A percentile compares a stretch with the other conserved stretches of the same genome.
Evolutionary conservation across 2,113 vertebrate species (phyloP).

Genomic region (Stictonetta naevosa): DNA sequence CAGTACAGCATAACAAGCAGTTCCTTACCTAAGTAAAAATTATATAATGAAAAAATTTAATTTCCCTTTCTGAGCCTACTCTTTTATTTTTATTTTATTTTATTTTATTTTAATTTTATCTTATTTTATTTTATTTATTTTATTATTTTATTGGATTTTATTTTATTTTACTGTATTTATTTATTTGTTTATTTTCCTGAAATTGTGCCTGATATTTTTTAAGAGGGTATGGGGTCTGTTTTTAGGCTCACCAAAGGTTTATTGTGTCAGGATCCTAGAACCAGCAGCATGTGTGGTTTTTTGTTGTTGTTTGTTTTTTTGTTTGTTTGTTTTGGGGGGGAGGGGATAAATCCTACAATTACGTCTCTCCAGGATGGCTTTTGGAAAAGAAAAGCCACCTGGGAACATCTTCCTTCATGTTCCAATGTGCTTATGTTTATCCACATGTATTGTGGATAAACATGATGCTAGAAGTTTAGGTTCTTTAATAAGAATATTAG

Average conservation of each 20-base stretch:
- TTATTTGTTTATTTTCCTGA: background rate
- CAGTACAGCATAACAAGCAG: background rate
- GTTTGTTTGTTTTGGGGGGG: no score
- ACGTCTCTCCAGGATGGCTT: background rate
- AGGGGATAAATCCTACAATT: background rate
- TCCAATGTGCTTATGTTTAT: background rate
- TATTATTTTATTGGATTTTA: no score
- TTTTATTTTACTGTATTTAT: no score
- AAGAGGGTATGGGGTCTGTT: background rate
- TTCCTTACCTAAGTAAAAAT: background rate
- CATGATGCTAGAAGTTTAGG: background rate
- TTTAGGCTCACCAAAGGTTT: background rate
- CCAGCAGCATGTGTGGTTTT: background rate
- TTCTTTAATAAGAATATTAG: background rate
- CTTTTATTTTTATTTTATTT: no score
- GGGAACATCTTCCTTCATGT: background rate
- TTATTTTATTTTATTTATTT: no score
- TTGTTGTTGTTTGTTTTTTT: no score
- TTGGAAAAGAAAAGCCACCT: background rate
- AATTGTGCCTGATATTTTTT: background rate
- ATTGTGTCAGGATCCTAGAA: background rate
- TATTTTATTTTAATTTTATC: no score
- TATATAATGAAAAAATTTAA: background rate
- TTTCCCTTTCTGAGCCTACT: background rate
- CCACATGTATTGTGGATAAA: background rate